Conservation (phyloP, 1,140 invertebrate genomes). For the Hylaeus anthracinus region DNA sequence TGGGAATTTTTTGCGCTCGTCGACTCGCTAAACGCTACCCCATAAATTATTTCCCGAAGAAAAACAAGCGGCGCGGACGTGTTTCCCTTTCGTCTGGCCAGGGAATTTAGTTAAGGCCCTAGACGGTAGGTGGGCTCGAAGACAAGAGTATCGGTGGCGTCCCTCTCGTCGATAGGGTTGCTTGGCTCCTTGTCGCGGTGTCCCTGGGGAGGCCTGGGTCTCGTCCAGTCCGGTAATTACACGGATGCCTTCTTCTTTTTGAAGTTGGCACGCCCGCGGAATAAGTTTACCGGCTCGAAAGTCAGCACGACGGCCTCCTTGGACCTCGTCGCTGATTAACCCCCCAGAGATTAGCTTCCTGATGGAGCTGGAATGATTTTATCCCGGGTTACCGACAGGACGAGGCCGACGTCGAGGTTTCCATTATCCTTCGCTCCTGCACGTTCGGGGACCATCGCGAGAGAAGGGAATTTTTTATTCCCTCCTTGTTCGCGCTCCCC, state of each 20-base stretch:
- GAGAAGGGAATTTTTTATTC: slow-evolving; percentile 10
- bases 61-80: slow-evolving; percentile 13
- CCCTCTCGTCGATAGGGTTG: slow-evolving; percentile 3
- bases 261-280: slow-evolving; percentile 57
- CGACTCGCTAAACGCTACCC: background rate
- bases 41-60: slow-evolving; percentile 27
- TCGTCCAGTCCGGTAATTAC: slow-evolving; percentile 53
- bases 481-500: background rate
- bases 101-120: background rate
- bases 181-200: slow-evolving; percentile 3
- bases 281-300: slow-evolving; percentile 59
- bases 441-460: background rate
- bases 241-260: slow-evolving; percentile 50
- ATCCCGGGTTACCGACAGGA: slow-evolving; percentile 33
- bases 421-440: slow-evolving; percentile 34
- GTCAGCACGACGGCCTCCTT: slow-evolving; percentile 34
- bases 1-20: background rate
- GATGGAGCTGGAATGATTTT: slow-evolving; percentile 62
- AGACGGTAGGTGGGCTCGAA: background rate
- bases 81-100: background rate
- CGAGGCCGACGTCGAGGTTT: slow-evolving; percentile 10
- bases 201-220: slow-evolving; percentile 17
- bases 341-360: slow-evolving; percentile 57
- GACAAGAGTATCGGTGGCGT: slow-evolving; percentile 7
- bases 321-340: slow-evolving; percentile 56